phyloP scores from a whole-genome alignment of 1,140 invertebrate species.

The Archivesica marissinica region DNA sequence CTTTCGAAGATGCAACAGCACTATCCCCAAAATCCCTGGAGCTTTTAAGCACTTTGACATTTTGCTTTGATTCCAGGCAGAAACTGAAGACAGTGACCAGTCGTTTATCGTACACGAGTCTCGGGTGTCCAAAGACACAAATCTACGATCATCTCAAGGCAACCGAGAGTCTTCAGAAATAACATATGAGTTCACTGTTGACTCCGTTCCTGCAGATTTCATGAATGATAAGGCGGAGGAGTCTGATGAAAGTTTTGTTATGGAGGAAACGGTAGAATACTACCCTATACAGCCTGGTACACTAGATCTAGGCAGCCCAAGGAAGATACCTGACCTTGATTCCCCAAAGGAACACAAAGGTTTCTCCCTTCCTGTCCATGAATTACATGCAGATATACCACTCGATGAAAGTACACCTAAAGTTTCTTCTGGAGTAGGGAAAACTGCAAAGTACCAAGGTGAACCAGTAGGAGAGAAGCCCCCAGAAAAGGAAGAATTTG shows the following conservation, averaged over 20 bases:
- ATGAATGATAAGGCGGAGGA: slow-evolving; percentile 57
- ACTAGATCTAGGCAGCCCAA: slow-evolving; percentile 36
- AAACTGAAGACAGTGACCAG: slow-evolving; percentile 20
- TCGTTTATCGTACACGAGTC: slow-evolving; percentile 50
- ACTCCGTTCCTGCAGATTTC: slow-evolving; percentile 74
- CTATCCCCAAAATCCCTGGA: not conserved
- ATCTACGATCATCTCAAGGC: not conserved
- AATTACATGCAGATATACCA: slow-evolving; percentile 25
- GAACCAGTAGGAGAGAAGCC: slow-evolving; percentile 28
- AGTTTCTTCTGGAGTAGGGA: not conserved
- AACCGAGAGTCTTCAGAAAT: slow-evolving; percentile 71
- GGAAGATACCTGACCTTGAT: slow-evolving; percentile 60
- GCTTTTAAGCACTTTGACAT: not conserved
- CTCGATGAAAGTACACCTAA: slow-evolving; percentile 10
- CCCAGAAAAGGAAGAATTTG: slow-evolving; percentile 81
- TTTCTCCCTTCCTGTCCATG: not conserved
- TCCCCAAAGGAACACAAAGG: slow-evolving; percentile 51
- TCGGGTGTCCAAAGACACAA: not conserved
- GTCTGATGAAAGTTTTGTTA: not conserved
- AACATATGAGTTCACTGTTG: slow-evolving; percentile 68
- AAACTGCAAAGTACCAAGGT: slow-evolving; percentile 60
- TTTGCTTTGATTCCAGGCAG: slow-evolving; percentile 40
- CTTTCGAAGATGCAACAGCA: too few species aligned
- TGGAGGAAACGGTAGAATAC: slow-evolving; percentile 41
- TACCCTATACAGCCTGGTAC: not conserved